phyloP scores from a whole-genome alignment of 1,140 invertebrate species.

The Cephus cinctus region DNA sequence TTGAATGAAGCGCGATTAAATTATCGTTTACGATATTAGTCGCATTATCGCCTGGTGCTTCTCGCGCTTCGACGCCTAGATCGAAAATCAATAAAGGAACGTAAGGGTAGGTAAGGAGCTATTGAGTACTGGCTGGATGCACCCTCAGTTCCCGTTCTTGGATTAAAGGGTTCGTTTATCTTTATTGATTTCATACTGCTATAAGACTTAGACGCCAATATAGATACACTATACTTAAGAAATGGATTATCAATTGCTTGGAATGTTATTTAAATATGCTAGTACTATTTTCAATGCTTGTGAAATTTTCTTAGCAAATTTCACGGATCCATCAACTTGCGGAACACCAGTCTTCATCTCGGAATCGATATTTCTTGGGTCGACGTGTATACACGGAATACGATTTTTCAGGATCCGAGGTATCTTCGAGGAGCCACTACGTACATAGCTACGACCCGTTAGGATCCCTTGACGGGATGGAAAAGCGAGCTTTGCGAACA shows the following conservation, averaged over 20 bases:
- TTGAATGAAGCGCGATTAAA: slow-evolving; percentile 35
- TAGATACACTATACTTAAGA: not conserved
- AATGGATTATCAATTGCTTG: not conserved
- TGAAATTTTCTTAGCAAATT: slow-evolving; percentile 21
- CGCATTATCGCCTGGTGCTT: slow-evolving; percentile 38
- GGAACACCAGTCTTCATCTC: slow-evolving; percentile 21
- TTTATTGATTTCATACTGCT: not conserved
- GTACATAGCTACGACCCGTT: no score
- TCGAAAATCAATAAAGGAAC: slow-evolving; percentile 44
- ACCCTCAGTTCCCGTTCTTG: slow-evolving; percentile 17
- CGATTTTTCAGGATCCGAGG: no score
- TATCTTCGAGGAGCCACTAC: no score
- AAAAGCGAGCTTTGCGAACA: no score
- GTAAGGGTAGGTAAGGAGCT: slow-evolving; percentile 24
- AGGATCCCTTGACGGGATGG: no score
- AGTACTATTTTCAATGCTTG: slow-evolving; percentile 24
- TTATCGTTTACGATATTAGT: slow-evolving; percentile 45
- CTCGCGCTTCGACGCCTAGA: slow-evolving; percentile 36
- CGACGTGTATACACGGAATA: no score
- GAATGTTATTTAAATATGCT: not conserved
- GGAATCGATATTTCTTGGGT: no score
- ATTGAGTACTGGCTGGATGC: slow-evolving; percentile 20
- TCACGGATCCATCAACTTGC: slow-evolving; percentile 33
- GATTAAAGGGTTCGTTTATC: slow-evolving; percentile 28
- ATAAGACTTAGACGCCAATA: slow-evolving; percentile 1